Conservation (phyloP, 1,140 invertebrate genomes). For the Leguminivora glycinivorella region DNA sequence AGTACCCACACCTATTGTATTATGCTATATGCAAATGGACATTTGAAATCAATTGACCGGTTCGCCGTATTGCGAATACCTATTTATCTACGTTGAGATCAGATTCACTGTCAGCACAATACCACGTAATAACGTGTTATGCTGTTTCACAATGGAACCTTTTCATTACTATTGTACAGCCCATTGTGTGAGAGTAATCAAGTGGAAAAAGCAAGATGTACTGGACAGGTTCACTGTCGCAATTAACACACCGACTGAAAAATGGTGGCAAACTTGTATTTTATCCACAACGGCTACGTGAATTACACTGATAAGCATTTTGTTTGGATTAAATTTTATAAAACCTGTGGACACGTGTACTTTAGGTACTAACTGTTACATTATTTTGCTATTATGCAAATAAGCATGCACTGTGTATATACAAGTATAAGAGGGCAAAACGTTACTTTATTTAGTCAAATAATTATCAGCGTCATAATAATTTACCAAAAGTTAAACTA, state of each 20-base stretch:
- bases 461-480: too few species aligned
- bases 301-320: background rate
- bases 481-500: too few species aligned
- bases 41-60: conserved; percentile 13
- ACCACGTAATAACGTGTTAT: conserved; percentile 32
- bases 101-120: conserved; percentile 13
- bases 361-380: too few species aligned
- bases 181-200: conserved; percentile 56
- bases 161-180: conserved; percentile 57
- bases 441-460: too few species aligned
- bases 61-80: background rate
- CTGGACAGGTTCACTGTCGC: conserved; percentile 45
- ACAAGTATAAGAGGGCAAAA: too few species aligned
- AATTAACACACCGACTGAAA: conserved; percentile 23
- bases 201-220: conserved; percentile 50
- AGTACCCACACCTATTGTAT: background rate
- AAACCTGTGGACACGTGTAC: too few species aligned
- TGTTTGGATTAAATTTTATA: too few species aligned
- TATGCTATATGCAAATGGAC: conserved; percentile 10
- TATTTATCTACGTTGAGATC: conserved; percentile 20
- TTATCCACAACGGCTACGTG: background rate
- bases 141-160: conserved; percentile 47
- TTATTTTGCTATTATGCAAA: too few species aligned
- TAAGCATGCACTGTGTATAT: too few species aligned
- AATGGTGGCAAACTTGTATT: background rate